These are phyloP conservation scores for Omphaloscelis lunosa DNA, from an alignment of 2,888 invertebrate species.

Conservation along the genomic window DNA sequence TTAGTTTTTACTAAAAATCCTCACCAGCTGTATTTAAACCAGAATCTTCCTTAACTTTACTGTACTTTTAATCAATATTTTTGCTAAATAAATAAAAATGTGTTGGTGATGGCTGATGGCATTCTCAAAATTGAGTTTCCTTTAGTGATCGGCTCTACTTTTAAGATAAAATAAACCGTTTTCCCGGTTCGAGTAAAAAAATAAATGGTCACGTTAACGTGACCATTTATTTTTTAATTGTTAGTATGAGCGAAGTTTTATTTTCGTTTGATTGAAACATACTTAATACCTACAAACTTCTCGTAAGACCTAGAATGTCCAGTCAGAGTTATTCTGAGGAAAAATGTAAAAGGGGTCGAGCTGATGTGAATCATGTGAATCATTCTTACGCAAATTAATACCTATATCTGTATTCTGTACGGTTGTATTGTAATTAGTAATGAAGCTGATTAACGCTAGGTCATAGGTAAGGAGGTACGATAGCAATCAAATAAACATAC, in stretches of 20 bases:
- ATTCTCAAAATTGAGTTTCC: too few relatives aligned
- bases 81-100: too few relatives aligned
- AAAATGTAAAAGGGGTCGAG: conserved; percentile 50
- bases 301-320: conserved; percentile 36
- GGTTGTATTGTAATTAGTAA: conserved; percentile 31
- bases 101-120: too few relatives aligned
- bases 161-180: too few relatives aligned
- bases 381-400: conserved; percentile 25
- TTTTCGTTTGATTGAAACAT: conserved; percentile 44
- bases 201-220: too few relatives aligned
- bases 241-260: conserved; percentile 31
- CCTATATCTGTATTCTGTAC: conserved; percentile 6
- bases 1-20: too few relatives aligned
- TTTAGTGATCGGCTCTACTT: too few relatives aligned
- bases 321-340: conserved; percentile 52
- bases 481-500: conserved; percentile 15
- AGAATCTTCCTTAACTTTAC: too few relatives aligned
- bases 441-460: conserved; percentile 27
- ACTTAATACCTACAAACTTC: conserved; percentile 9
- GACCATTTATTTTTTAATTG: too few relatives aligned
- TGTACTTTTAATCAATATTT: too few relatives aligned
- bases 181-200: too few relatives aligned
- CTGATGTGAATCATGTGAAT: conserved; percentile 42
- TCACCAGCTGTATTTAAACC: too few relatives aligned
- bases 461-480: conserved; percentile 1